These are phyloP conservation scores for Rynchops niger DNA, from an alignment of 2,113 vertebrate genomes.

Conservation along the genomic window DNA sequence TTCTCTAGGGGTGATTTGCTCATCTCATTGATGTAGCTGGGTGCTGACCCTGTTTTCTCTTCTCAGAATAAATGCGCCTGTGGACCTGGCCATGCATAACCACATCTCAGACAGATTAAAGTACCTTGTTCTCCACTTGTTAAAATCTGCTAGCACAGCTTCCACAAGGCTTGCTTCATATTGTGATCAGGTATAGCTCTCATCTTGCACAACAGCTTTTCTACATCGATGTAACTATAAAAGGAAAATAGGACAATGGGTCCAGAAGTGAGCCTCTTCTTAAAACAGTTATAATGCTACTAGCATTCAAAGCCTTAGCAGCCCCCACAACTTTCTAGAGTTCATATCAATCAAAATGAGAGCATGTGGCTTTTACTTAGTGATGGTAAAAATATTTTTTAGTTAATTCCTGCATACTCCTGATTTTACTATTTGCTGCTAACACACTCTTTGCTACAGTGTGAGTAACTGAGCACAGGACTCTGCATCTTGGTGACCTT, in stretches of 20 bases:
- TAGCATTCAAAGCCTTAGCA: not conserved
- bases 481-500: not conserved
- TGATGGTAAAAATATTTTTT: not conserved
- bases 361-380: not conserved
- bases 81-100: not conserved
- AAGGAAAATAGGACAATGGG: not conserved
- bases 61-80: not conserved
- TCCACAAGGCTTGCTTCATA: not conserved
- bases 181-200: not conserved
- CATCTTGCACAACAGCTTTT: not conserved
- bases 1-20: not conserved
- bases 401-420: not conserved
- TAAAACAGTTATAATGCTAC: not conserved
- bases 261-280: not conserved
- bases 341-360: not conserved
- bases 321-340: not conserved
- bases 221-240: not conserved
- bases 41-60: not conserved
- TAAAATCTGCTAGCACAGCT: not conserved
- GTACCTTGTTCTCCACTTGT: not conserved
- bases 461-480: not conserved
- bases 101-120: not conserved
- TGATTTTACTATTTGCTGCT: not conserved
- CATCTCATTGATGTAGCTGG: not conserved
- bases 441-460: not conserved